These are phyloP conservation scores for Actinia tenebrosa DNA, from an alignment of 64 coral and sea anemone genomes.

Conservation along the genomic window DNA sequence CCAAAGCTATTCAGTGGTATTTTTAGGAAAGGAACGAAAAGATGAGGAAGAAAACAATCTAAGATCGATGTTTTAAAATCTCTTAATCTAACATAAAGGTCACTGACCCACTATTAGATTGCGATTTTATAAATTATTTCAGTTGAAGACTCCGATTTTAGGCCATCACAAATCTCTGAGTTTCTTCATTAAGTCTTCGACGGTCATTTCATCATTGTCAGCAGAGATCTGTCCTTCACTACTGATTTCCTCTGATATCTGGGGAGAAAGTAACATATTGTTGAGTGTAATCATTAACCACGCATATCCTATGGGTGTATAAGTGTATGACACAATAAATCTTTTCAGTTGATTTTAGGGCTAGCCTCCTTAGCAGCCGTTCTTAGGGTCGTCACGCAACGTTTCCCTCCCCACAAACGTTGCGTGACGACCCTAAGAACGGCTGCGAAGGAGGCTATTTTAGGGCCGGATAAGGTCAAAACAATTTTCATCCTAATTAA, in stretches of 20 bases:
- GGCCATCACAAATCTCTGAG: slow-evolving; percentile 38
- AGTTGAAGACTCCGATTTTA: not conserved
- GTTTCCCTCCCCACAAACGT: too few species aligned
- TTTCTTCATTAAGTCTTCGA: slow-evolving; percentile 78
- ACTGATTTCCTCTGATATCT: slow-evolving; percentile 79
- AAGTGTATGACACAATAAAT: too few species aligned
- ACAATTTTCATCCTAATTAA: too few species aligned
- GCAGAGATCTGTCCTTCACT: slow-evolving; percentile 85
- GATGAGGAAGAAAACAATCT: not conserved
- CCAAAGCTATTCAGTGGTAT: not conserved
- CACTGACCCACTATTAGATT: not conserved
- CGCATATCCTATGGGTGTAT: too few species aligned
- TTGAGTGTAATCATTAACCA: not conserved
- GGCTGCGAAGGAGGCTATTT: too few species aligned
- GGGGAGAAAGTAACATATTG: not conserved
- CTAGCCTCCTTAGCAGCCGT: too few species aligned
- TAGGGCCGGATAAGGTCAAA: not conserved
- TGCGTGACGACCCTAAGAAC: too few species aligned
- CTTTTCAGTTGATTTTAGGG: too few species aligned
- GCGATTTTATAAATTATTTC: not conserved
- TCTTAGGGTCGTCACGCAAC: too few species aligned
- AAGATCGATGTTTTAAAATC: not conserved
- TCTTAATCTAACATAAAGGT: not conserved
- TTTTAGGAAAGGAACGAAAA: not conserved
- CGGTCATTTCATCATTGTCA: slow-evolving; percentile 59